Evolutionary conservation across 2,797 vertebrate species (phyloP).

Genomic region (Acrossocheilus wenchowensis): DNA sequence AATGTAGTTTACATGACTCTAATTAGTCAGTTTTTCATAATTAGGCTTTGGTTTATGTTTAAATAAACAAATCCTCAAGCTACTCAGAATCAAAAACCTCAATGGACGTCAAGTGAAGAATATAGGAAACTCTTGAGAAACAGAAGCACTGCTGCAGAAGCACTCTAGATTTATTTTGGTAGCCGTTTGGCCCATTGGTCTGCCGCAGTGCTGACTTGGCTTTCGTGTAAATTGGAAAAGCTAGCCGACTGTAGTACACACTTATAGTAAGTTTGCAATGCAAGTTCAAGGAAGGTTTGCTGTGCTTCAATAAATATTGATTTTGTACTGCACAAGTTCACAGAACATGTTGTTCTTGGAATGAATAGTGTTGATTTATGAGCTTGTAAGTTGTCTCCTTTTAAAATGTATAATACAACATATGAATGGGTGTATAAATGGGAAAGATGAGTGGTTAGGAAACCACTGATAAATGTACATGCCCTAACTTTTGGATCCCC

Average conservation of each 20-base stretch:
- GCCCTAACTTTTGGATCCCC: conserved; percentile 10
- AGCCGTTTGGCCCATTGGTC: conserved; percentile 61
- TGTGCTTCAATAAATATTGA: conserved; percentile 24
- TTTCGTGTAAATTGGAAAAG: conserved; percentile 54
- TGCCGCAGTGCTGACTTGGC: conserved; percentile 77
- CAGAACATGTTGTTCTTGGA: neutral
- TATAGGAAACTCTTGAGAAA: conserved; percentile 58
- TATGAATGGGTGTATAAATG: neutral
- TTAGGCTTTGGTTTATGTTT: conserved; percentile 56
- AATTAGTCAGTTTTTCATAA: conserved; percentile 51
- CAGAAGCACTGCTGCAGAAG: conserved; percentile 53
- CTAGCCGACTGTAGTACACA: neutral
- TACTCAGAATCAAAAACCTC: conserved; percentile 15
- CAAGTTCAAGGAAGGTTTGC: neutral
- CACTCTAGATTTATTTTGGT: conserved; percentile 74
- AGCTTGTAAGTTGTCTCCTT: neutral
- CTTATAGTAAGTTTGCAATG: neutral
- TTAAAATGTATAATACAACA: neutral
- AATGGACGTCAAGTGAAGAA: conserved; percentile 61
- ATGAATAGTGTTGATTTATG: neutral
- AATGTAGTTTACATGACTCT: conserved; percentile 15
- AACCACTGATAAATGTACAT: conserved; percentile 24
- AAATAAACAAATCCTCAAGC: conserved; percentile 25
- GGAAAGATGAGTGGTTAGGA: conserved; percentile 6
- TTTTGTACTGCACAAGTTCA: neutral